Conservation (phyloP, 2,797 vertebrate genomes). For the Trichosurus vulpecula region DNA sequence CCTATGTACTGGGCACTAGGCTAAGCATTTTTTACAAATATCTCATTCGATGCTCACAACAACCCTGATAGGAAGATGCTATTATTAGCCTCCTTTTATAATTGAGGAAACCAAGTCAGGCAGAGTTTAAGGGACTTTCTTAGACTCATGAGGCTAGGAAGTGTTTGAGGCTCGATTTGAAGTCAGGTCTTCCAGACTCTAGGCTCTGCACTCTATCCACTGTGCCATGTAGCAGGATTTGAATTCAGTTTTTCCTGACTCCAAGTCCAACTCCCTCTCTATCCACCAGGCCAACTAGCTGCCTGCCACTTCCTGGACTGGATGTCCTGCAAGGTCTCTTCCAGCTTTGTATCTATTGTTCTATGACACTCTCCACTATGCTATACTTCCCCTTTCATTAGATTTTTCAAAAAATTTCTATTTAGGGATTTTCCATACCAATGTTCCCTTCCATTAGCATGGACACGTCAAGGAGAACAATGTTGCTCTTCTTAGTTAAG, state of each 20-base stretch:
- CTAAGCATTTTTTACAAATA: neutral
- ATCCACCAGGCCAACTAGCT: neutral
- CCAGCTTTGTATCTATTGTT: neutral
- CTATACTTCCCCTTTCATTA: neutral
- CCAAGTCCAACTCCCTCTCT: neutral
- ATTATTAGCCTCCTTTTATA: neutral
- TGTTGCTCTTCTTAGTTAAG: no score
- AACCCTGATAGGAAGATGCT: neutral
- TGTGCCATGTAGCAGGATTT: neutral
- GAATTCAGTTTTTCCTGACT: neutral
- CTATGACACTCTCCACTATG: no score
- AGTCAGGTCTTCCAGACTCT: neutral
- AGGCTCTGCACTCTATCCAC: no score
- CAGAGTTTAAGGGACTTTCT: neutral
- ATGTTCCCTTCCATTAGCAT: neutral
- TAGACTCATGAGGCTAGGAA: neutral
- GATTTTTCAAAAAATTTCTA: neutral
- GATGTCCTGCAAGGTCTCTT: no score
- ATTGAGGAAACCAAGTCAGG: neutral
- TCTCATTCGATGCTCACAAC: neutral
- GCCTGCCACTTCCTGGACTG: no score
- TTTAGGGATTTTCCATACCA: neutral
- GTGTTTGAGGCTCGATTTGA: neutral
- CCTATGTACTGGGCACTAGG: neutral
- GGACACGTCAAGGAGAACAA: neutral